Conservation (phyloP, 2,888 invertebrate genomes). For the Lithophane semibrunnea region DNA sequence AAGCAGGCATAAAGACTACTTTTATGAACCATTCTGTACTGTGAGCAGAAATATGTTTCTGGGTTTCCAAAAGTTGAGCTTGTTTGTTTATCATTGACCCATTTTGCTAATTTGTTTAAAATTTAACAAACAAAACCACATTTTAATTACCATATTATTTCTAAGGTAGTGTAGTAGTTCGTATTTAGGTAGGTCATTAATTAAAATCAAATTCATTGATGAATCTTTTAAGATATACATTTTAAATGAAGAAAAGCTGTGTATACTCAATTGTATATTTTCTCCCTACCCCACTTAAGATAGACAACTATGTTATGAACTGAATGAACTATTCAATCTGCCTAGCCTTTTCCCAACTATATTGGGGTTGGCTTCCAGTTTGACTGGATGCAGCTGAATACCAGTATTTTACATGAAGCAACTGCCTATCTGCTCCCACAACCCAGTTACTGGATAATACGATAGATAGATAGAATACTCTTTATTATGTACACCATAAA, state of each 20-base stretch:
- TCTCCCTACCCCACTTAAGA: not conserved
- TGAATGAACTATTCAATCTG: no score
- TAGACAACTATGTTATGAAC: conserved; percentile 12
- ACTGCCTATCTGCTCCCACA: no score
- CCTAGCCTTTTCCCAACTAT: no score
- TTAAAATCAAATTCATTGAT: conserved; percentile 3
- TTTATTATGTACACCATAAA: no score
- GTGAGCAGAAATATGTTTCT: not conserved
- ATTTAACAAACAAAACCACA: not conserved
- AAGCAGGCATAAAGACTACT: no score
- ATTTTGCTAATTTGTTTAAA: not conserved
- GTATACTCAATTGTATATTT: not conserved
- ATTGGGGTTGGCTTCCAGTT: no score
- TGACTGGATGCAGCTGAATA: no score
- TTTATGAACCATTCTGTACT: not conserved
- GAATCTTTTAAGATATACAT: not conserved
- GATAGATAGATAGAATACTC: no score
- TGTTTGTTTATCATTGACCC: not conserved
- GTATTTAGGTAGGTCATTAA: not conserved
- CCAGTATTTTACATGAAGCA: no score
- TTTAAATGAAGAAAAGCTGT: conserved; percentile 4
- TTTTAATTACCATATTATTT: not conserved
- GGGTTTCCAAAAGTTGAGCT: not conserved
- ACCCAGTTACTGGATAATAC: no score
- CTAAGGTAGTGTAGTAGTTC: not conserved